Base-by-base conservation (phyloP, 92 coral and sea anemone species). In the Umimayanthus kanabou region DNA sequence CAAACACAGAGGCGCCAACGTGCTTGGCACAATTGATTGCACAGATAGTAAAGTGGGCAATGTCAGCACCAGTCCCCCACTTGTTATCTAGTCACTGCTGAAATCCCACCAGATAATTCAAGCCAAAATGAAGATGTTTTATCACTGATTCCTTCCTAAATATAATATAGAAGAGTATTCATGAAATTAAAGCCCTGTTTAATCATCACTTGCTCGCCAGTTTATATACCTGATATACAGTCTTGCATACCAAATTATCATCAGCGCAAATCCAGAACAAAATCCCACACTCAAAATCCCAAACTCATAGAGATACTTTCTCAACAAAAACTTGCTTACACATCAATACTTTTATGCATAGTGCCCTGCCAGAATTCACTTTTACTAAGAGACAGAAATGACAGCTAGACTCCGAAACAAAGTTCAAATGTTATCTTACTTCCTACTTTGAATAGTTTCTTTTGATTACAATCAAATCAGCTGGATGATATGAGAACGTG, bases 1-100 rank as follows among this genome's bases (percentile, higher is more conserved):
- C 39, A 69, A 69, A 83, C 77, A 83, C 78, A 49, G 11, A 83
- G 87, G 87, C 87, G 87, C 87, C 87, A 83, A 69, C 43, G 3
- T 83, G 50, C 78, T 45, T 50, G 14, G 26, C 14, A 13, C 87
- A 42, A 45, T 30, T 43, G 87, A 70, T 70, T 25, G 39, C 42
- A 69, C 29, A 83, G 87, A 83, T 83, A 67, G 13, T 26, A 22
- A 26, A n/a, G 2, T 5, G 25, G 28, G 2, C 61, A 67, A 64
- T 43, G 74, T 6, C 37, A 28, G 76, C 18, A 78, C 77, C 87
- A 72, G 77, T 69, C 65, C 67, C 61, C 43, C 40, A 53, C 61
- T 43, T 39, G 81, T 2, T 80, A 33, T 61, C 73, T 65, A 61
- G 50, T 40, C 53, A n/a, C 20, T 37, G 39, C 65, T 16, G 30